Conservation (phyloP, 2,113 vertebrate genomes). For the Falcunculus frontatus region DNA sequence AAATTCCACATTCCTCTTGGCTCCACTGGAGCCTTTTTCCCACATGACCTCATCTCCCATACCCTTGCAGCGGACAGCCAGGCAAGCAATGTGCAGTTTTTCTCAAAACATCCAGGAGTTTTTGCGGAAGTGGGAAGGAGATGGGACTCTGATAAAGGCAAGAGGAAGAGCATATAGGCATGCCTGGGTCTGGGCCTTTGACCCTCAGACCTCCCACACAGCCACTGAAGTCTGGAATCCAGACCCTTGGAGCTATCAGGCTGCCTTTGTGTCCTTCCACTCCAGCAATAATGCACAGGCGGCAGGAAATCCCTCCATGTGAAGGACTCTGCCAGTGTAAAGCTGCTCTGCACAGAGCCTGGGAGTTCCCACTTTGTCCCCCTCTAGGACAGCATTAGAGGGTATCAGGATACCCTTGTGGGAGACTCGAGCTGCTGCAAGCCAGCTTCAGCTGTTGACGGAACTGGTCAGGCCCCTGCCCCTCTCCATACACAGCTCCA, state of each 20-base stretch:
- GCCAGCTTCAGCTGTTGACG: neutral
- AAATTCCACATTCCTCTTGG: slow-evolving; percentile 49
- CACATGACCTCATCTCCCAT: slow-evolving; percentile 58
- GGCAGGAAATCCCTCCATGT: neutral
- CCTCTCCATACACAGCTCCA: neutral
- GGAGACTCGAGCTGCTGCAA: neutral
- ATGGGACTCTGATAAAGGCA: neutral
- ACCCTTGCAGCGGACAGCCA: neutral
- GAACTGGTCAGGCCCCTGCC: neutral
- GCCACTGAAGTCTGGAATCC: neutral
- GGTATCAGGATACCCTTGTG: neutral
- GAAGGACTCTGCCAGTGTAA: neutral
- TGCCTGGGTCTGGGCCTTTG: slow-evolving; percentile 10
- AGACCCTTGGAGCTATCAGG: neutral
- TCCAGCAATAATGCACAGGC: neutral
- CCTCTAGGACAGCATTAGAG: neutral
- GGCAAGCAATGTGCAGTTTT: neutral
- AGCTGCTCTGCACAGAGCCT: neutral
- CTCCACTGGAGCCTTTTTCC: slow-evolving; percentile 19
- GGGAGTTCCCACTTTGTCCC: accelerated
- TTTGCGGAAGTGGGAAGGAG: slow-evolving; percentile 27
- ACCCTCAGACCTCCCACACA: slow-evolving; percentile 1
- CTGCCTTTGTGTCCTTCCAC: neutral
- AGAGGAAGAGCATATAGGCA: neutral
- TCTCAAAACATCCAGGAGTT: slow-evolving; percentile 38